A percentile compares a stretch with the other conserved stretches of the same genome.
Conservation (phyloP, 2,888 invertebrate genomes). For the Adelphocoris suturalis region DNA sequence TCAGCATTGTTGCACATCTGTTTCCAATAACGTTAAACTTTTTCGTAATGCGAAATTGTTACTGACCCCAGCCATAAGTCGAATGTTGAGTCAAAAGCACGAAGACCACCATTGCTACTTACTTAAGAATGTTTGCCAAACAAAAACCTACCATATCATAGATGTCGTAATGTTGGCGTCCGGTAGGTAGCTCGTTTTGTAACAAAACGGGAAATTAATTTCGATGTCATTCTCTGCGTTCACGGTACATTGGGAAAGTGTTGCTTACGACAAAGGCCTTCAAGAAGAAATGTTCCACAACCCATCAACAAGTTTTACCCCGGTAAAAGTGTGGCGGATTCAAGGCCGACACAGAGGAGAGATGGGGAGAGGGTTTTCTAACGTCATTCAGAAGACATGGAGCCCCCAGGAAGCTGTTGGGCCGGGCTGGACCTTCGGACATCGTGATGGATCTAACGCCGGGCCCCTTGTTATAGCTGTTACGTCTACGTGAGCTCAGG, state of each 20-base stretch:
- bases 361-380: background rate
- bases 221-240: background rate
- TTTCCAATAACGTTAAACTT: too few relatives aligned
- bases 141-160: background rate
- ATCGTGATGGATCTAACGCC: conserved; percentile 21
- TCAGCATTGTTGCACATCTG: too few relatives aligned
- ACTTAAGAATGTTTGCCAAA: too few relatives aligned
- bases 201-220: conserved; percentile 23
- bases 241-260: conserved; percentile 45
- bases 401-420: background rate
- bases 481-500: conserved; percentile 20
- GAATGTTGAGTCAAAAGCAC: too few relatives aligned
- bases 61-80: too few relatives aligned
- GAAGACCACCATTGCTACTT: too few relatives aligned
- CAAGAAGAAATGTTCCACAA: conserved; percentile 2
- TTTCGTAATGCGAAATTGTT: too few relatives aligned
- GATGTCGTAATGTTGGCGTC: background rate
- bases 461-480: conserved; percentile 21
- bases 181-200: background rate
- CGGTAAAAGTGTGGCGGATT: conserved; percentile 55
- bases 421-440: conserved; percentile 5
- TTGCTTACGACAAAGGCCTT: background rate
- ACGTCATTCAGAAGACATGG: background rate
- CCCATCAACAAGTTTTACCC: background rate
- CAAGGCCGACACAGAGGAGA: conserved; percentile 25